Conservation (phyloP, 2,797 vertebrate species). For the Aeoliscus strigatus region DNA sequence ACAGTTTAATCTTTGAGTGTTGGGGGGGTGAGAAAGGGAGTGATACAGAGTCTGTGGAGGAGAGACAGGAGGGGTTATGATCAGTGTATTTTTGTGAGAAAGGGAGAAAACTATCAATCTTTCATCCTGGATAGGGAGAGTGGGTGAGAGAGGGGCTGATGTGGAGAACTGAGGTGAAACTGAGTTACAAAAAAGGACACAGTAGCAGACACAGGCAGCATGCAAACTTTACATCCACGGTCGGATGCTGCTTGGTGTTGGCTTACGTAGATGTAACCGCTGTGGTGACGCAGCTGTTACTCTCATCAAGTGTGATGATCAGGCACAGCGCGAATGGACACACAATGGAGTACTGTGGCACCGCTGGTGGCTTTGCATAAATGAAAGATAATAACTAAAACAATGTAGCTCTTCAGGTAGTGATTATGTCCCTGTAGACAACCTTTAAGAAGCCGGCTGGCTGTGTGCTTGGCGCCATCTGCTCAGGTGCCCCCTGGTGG, state of each 20-base stretch:
- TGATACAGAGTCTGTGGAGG: conserved; percentile 23
- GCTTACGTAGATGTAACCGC: too few species aligned
- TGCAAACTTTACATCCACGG: too few species aligned
- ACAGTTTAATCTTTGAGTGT: conserved; percentile 66
- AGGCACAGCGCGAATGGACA: background rate
- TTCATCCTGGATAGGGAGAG: too few species aligned
- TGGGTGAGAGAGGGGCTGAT: too few species aligned
- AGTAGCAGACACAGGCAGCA: too few species aligned
- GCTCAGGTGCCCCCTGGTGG: conserved; percentile 37
- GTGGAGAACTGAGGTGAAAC: too few species aligned
- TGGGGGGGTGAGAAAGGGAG: conserved; percentile 28
- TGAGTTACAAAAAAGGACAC: too few species aligned
- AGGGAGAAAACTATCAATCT: conserved; percentile 23
- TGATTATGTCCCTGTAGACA: conserved; percentile 2
- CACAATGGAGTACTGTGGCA: too few species aligned
- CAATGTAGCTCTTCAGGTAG: background rate
- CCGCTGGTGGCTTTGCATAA: conserved; percentile 1
- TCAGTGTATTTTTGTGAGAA: conserved; percentile 42
- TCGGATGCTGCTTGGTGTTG: too few species aligned
- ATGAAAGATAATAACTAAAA: conserved; percentile 6
- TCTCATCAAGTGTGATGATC: too few species aligned
- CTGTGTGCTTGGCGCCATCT: conserved; percentile 22
- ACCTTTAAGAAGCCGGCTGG: conserved; percentile 1
- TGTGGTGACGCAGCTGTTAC: too few species aligned
- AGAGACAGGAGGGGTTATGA: conserved; percentile 43